These are phyloP conservation scores for Crocidura indochinensis DNA, from an alignment of 2,797 vertebrate species.

Conservation along the genomic window DNA sequence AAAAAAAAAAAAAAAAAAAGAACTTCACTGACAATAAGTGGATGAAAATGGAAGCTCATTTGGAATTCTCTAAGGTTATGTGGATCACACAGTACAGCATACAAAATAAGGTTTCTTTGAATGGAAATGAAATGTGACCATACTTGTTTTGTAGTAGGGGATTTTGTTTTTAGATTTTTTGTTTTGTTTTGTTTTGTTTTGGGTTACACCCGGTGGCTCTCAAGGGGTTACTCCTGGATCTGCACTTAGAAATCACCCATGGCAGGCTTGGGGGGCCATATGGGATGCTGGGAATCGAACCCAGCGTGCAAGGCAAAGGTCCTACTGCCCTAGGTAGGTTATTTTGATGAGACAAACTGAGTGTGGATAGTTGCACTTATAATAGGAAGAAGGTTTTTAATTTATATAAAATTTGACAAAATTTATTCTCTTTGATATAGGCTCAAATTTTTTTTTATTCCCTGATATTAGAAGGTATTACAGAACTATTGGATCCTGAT, in stretches of 20 bases:
- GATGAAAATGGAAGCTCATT: neutral
- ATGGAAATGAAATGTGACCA: neutral
- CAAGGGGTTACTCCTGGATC: no score
- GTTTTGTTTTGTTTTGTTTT: no score
- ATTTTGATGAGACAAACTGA: neutral
- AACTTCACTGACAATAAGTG: neutral
- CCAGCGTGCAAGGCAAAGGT: no score
- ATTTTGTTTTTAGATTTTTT: no score
- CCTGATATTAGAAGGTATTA: neutral
- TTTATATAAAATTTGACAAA: conserved; percentile 5
- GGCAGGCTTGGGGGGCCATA: no score
- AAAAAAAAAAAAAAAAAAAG: conserved; percentile 25
- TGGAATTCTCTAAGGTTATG: neutral
- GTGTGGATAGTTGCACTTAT: neutral
- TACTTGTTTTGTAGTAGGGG: neutral
- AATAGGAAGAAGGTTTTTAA: neutral
- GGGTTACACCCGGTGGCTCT: no score
- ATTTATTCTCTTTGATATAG: neutral
- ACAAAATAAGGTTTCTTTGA: neutral
- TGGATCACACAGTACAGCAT: neutral
- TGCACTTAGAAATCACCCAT: no score
- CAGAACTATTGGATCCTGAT: neutral
- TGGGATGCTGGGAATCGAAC: no score
- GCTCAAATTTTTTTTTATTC: neutral
- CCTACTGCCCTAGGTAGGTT: neutral